phyloP scores from a whole-genome alignment of 2,888 invertebrate species.

The Opisthograptis luteolata region DNA sequence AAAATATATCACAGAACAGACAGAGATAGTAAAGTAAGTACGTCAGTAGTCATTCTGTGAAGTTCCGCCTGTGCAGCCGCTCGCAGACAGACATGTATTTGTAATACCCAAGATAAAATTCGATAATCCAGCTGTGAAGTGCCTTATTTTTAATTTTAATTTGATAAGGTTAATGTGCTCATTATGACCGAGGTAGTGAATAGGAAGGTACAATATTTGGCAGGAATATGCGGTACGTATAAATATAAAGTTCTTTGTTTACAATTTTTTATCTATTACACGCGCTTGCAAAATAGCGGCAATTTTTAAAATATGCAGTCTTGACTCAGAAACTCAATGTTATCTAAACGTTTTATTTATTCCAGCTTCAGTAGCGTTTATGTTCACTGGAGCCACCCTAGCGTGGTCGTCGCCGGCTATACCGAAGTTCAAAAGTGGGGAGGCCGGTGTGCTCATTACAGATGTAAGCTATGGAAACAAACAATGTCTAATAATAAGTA shows the following conservation, averaged over 20 bases:
- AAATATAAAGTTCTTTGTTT: constrained; percentile 21
- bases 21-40: no score
- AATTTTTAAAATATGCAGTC: background rate
- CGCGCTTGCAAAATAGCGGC: background rate
- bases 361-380: constrained; percentile 72
- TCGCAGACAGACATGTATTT: background rate
- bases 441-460: constrained; percentile 65
- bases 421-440: constrained; percentile 76
- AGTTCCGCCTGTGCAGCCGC: background rate
- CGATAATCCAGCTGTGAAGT: constrained; percentile 4
- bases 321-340: no score
- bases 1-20: no score
- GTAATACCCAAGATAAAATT: background rate
- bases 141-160: constrained; percentile 1
- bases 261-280: background rate
- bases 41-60: background rate
- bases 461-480: constrained; percentile 73
- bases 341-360: no score
- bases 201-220: constrained; percentile 73
- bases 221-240: constrained; percentile 72
- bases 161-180: background rate
- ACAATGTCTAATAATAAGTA: background rate
- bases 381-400: constrained; percentile 74
- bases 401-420: constrained; percentile 84
- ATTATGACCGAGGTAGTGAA: constrained; percentile 48